Percentiles rank a stretch among this genome's conserved stretches.
Evolutionary conservation across 2,888 invertebrate species (phyloP).

Genomic region (Oxycera nigricornis): DNA sequence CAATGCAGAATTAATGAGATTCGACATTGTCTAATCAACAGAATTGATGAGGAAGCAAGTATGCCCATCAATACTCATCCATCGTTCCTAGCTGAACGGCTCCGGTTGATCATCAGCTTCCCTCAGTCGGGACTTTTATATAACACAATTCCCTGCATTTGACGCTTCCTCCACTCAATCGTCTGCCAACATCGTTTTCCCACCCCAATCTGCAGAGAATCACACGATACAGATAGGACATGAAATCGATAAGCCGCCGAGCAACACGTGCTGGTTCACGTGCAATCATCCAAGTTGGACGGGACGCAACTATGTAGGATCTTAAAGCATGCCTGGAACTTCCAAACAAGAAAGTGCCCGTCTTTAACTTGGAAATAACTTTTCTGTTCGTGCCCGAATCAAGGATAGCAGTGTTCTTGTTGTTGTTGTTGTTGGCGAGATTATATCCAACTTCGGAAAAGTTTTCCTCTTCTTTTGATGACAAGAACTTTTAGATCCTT

Average conservation of each 20-base stretch:
- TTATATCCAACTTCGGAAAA: background rate
- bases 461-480: background rate
- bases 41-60: too few species aligned
- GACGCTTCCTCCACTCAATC: too few species aligned
- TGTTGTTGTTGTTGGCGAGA: background rate
- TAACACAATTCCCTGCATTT: too few species aligned
- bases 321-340: background rate
- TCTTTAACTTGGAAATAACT: background rate
- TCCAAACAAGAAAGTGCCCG: background rate
- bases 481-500: background rate
- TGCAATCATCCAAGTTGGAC: background rate
- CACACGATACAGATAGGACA: too few species aligned
- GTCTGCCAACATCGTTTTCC: too few species aligned
- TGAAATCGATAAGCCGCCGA: background rate
- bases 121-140: too few species aligned
- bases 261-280: slow-evolving; percentile 25
- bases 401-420: background rate
- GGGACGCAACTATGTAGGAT: background rate
- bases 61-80: too few species aligned
- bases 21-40: too few species aligned
- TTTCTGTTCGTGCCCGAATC: background rate
- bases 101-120: too few species aligned
- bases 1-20: too few species aligned
- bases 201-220: too few species aligned
- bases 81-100: too few species aligned